Evolutionary conservation across 1,140 invertebrate genomes (phyloP), one percentile per base, ranked within the genome.

Genomic region (Prorops nasuta): DNA sequence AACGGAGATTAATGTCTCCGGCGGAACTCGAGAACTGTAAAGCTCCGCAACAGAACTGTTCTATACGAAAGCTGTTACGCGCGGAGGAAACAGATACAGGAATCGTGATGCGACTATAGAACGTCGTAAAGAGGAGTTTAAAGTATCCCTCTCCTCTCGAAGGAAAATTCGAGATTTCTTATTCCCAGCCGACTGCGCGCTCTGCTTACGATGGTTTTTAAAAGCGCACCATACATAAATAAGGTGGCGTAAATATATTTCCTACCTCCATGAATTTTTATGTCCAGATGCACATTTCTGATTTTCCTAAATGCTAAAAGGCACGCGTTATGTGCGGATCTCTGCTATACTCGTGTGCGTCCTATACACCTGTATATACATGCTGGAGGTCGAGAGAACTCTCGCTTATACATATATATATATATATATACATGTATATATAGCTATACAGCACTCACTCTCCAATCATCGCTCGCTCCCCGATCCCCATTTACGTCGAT

Each of bases 1-100:
- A 66, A 64, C 49, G 48, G 56, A 64, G 62, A 66, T 66, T 66
- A 66, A 66, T 64, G 64, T 63, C 62, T 56, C 51, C 51, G 53
- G 54, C 39, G 49, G 54, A 56, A 57, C 52, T 58, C 37, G 56
- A 51, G 49, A 62, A 63, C 50, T 53, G 63, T 62, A 66, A 62
- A 63, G 56, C 60, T 54, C 48, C 54, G 54, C 49, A 54, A 50
- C 37, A 54, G 54, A 60, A 56, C 54, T 60, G 44, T 57, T 54
- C 58, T 54, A 48, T 60, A 43, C 49, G 60, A 56, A 63, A 62
- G 60, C 52, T 58, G 60, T 57, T 63, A 63, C 47, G 49, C 44
- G 44, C 38, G 31, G 35, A 41, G 59, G 48, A 62, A 63, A 58
- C 58, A 52, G 59, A 62, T 47, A 49, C 50, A 31, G n/a, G 41